phyloP scores from a whole-genome alignment of 2,888 invertebrate species.

The Trilocha varians region DNA sequence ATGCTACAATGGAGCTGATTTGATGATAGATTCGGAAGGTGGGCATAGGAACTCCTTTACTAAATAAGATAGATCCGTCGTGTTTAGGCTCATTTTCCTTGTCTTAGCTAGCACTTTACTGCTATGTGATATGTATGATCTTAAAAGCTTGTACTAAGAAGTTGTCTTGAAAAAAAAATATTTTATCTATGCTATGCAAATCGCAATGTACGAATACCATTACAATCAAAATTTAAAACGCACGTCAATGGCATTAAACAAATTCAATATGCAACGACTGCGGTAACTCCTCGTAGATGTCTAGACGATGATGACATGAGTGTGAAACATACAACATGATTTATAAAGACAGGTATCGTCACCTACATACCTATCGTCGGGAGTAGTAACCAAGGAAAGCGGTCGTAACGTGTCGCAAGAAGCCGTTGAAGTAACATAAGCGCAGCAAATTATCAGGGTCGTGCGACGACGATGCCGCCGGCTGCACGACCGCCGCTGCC shows the following conservation, averaged over 20 bases:
- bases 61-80: too few species aligned
- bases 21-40: too few species aligned
- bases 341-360: background rate
- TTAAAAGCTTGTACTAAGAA: too few species aligned
- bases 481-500: constrained; percentile 49
- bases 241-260: background rate
- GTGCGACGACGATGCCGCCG: constrained; percentile 52
- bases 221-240: background rate
- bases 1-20: too few species aligned
- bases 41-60: too few species aligned
- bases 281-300: background rate
- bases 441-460: constrained; percentile 71
- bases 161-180: too few species aligned
- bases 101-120: too few species aligned
- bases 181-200: background rate
- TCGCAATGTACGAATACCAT: background rate
- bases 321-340: background rate
- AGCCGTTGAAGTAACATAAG: constrained; percentile 71
- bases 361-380: constrained; percentile 28
- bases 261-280: background rate
- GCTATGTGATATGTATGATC: too few species aligned
- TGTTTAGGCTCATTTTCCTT: too few species aligned
- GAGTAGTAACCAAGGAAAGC: constrained; percentile 54
- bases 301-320: background rate
- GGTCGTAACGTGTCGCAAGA: constrained; percentile 59